Evolutionary conservation across 2,888 invertebrate genomes (phyloP), one percentile per base, ranked within the genome.

Genomic region (Callimorpha dominula): DNA sequence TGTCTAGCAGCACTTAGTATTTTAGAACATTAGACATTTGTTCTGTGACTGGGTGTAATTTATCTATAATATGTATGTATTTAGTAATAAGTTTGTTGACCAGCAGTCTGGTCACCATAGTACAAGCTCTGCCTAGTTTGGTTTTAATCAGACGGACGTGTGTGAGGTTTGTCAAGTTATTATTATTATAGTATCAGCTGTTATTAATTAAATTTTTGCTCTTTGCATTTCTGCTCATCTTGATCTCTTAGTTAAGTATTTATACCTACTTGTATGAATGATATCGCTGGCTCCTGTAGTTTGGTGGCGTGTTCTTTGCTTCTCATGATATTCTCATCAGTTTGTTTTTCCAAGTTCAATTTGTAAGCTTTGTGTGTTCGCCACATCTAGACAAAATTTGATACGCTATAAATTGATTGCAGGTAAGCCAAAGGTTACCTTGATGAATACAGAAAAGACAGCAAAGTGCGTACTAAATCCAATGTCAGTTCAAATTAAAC

Each of bases 231-330:
- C 11, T n/a, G 11, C 9, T n/a, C 1, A 17, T 0, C 0, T 14
- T 65, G 4, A n/a, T 5, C 4, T 50, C 46, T 66, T 8, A 9
- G 17, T 31, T 11, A 40, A 52, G 4, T 5, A 15, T 40, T 11
- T n/a, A 46, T 46, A 68, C 68, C 6, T 68, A 68, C 68, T 92
- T 96, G 95, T 86, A 96, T 92, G 82, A 96, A 96, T 31, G 96
- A 90, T 57, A 96, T 95, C 17, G 96, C 93, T 2, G 97, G 96
- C 85, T 97, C 97, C 83, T 97, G 97, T 65, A 96, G 89, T 91
- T 97, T 97, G 1, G 97, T 96, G 0, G 97, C 97, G 85, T 97
- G 97, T 86, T 97, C 97, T 88, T 97, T 97, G 68, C 96, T 97
- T 92, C 97, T 96, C 85, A 97, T 95, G 73, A 98, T 97, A 81